These are phyloP conservation scores for Coenonympha arcania DNA, from an alignment of 2,888 invertebrate genomes.

Conservation along the genomic window DNA sequence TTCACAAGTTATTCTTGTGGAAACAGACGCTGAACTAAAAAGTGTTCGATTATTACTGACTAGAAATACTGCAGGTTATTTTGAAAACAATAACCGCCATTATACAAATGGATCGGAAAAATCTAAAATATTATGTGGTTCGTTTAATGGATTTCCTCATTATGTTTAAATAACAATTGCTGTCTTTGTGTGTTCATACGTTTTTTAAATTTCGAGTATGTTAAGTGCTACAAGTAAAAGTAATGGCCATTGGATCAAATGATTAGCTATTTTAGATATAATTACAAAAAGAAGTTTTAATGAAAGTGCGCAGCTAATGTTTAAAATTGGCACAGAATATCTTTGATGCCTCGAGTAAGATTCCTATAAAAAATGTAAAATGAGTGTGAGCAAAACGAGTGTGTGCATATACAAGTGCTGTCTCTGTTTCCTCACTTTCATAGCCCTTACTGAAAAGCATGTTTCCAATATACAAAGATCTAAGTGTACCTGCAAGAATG, in stretches of 20 bases:
- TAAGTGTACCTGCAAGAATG: too few relatives aligned
- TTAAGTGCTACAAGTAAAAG: not conserved
- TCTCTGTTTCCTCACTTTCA: too few relatives aligned
- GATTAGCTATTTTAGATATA: not conserved
- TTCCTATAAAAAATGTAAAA: too few relatives aligned
- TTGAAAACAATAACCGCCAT: constrained; percentile 46
- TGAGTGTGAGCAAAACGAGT: too few relatives aligned
- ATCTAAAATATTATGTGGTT: constrained; percentile 53
- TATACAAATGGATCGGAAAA: constrained; percentile 33
- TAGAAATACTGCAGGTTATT: constrained; percentile 61
- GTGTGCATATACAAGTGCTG: too few relatives aligned
- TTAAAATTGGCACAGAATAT: too few relatives aligned
- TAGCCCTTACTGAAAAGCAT: too few relatives aligned
- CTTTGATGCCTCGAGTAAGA: too few relatives aligned
- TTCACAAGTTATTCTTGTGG: not conserved
- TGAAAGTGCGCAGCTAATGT: too few relatives aligned
- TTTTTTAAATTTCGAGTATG: not conserved
- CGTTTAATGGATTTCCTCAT: constrained; percentile 37
- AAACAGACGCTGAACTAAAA: constrained; percentile 10
- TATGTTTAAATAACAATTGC: constrained; percentile 18
- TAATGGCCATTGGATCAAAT: not conserved
- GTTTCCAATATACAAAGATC: too few relatives aligned
- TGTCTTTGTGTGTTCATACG: not conserved
- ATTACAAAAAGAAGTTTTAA: too few relatives aligned
- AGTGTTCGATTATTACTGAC: constrained; percentile 7